These are phyloP conservation scores for Pelagia noctiluca DNA, from an alignment of 30 jellyfish, hydroid and myxozoan species.

Conservation along the genomic window DNA sequence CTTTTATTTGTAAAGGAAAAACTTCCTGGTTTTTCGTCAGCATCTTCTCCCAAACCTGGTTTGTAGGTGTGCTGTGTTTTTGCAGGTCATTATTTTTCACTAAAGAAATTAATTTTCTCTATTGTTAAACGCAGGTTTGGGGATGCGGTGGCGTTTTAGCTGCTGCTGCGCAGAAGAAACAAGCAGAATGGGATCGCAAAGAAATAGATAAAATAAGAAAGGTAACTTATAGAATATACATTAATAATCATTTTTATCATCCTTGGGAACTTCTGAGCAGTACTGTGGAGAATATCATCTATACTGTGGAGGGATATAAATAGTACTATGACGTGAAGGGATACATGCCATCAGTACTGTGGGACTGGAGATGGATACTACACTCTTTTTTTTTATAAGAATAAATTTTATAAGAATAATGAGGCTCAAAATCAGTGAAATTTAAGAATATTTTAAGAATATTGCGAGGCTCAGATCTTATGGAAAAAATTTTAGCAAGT, in stretches of 20 bases:
- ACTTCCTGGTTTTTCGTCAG: not conserved
- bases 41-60: not conserved
- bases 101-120: no score
- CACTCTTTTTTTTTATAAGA: not conserved
- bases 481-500: no score
- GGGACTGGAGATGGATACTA: not conserved
- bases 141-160: conserved; percentile 99
- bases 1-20: no score
- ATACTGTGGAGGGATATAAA: not conserved
- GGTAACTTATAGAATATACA: conserved; percentile 24
- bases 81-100: not conserved
- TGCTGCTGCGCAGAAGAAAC: conserved; percentile 81
- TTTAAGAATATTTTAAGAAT: no score
- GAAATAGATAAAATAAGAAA: conserved; percentile 92
- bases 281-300: not conserved
- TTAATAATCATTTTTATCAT: no score
- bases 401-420: no score
- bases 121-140: conserved; percentile 69
- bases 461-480: no score
- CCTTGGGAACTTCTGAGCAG: not conserved
- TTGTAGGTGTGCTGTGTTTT: not conserved
- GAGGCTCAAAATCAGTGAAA: no score
- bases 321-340: not conserved
- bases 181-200: conserved; percentile 80
- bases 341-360: not conserved